Conservation (phyloP, 2,888 invertebrate genomes). For the Prosopocoilus inquinatus region DNA sequence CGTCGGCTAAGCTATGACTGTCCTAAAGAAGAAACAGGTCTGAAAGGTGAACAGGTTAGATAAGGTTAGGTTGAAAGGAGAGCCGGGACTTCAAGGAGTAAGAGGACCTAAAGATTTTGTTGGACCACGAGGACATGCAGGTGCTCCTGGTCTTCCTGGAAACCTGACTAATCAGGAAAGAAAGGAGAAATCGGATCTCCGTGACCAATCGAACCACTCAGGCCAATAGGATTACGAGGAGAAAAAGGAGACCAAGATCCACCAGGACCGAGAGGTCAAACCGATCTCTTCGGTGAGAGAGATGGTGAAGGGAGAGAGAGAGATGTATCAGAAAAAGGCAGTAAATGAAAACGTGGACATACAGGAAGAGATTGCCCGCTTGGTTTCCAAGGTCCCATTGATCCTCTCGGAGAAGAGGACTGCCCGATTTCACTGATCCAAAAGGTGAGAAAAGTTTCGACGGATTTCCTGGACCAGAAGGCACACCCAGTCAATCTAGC, state of each 20-base stretch:
- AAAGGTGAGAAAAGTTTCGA: no score
- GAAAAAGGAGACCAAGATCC: conserved; percentile 77
- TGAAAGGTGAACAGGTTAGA: conserved; percentile 59
- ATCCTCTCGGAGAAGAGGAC: conserved; percentile 68
- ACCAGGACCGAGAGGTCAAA: conserved; percentile 66
- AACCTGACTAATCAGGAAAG: conserved; percentile 60
- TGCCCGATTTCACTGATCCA: conserved; percentile 65
- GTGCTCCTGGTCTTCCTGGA: conserved; percentile 62
- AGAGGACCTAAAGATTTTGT: conserved; percentile 62
- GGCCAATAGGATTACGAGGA: conserved; percentile 61
- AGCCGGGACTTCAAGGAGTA: conserved; percentile 62
- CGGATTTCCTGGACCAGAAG: no score
- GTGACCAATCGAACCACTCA: conserved; percentile 61
- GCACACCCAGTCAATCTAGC: no score
- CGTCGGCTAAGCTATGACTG: conserved; percentile 65
- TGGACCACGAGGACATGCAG: conserved; percentile 60
- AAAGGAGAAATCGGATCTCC: conserved; percentile 61
- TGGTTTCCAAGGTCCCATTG: conserved; percentile 62
- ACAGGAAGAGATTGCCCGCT: conserved; percentile 53
- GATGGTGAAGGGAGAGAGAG: conserved; percentile 55
- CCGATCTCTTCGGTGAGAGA: conserved; percentile 62
- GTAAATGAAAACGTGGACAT: conserved; percentile 58
- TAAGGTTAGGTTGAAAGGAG: conserved; percentile 71
- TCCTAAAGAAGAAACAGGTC: conserved; percentile 64
- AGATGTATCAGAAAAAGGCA: conserved; percentile 63